Base-by-base conservation (phyloP, 2,113 vertebrate species). In the Merops nubicus region DNA sequence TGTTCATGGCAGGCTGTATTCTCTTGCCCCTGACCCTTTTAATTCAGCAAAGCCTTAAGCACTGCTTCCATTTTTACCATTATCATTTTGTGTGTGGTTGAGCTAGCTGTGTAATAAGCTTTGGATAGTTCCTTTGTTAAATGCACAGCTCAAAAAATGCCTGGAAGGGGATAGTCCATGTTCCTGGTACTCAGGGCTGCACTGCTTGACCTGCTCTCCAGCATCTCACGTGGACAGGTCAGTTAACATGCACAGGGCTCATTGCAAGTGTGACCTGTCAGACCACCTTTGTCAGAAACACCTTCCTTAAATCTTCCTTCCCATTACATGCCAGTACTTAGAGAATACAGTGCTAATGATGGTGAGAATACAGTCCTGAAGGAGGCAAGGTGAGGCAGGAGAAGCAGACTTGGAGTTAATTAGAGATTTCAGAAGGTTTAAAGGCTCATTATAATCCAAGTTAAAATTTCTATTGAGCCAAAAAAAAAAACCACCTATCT, bases 1-100 rank as follows among this genome's bases (percentile, higher is more conserved):
- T 3, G 2, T 1, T n/a, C 20, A 2, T 0, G 8, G 9, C 40
- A 70, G 18, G 51, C 12, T 65, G 2, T 1, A 7, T 9, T 8
- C 6, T 57, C 20, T 7, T 33, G 11, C 3, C 12, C 23, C n/a
- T 81, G 17, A 23, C 76, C 16, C 63, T 77, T 53, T 16, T 11
- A 18, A 23, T 12, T 19, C 53, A 77, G 15, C 12, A 72, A 36
- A 17, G 7, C 51, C 56, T 22, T 12, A 7, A 74, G 17, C 26
- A 13, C 33, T n/a, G 40, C 34, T 36, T 36, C 36, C 8, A 0
- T n/a, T 70, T 34, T 5, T 1, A 28, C 13, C 17, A 34, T 26
- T 5, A 19, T 8, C 10, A 4, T 42, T 12, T 5, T 22, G 11
- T 8, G 2, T 15, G 12, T 31, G 17, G 26, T 11, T 11, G 40